Percentiles rank a stretch among this genome's conserved stretches.
These are phyloP conservation scores for Chromobotia macracanthus DNA, from an alignment of 2,797 vertebrate species.

Conservation along the genomic window DNA sequence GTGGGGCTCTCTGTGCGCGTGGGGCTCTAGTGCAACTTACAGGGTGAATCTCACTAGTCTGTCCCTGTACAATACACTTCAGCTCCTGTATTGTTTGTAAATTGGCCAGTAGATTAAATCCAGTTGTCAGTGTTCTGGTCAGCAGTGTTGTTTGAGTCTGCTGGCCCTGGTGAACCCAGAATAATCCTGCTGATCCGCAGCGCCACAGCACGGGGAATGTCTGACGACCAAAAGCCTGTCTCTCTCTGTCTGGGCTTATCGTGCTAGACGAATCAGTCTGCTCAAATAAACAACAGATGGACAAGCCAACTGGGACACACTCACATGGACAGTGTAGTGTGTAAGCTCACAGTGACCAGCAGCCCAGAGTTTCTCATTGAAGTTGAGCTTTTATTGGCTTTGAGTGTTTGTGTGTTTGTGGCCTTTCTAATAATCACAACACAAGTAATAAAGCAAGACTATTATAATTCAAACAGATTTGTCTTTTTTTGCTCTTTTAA, in stretches of 20 bases:
- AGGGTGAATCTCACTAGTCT: not conserved
- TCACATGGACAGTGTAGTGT: too few relatives aligned
- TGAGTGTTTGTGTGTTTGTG: too few relatives aligned
- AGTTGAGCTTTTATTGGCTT: not conserved
- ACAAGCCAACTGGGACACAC: conserved; percentile 37
- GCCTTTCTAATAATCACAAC: too few relatives aligned
- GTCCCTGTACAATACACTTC: not conserved
- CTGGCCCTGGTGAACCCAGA: not conserved
- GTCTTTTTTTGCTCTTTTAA: too few relatives aligned
- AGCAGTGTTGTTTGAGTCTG: not conserved
- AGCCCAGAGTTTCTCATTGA: not conserved
- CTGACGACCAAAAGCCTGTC: not conserved
- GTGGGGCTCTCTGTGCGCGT: too few relatives aligned
- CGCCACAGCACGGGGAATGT: not conserved
- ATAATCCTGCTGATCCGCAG: conserved; percentile 23
- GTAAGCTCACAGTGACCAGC: not conserved
- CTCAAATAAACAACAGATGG: conserved; percentile 57
- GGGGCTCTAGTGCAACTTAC: too few relatives aligned
- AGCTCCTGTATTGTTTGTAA: not conserved
- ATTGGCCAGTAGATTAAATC: not conserved
- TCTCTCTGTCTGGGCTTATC: conserved; percentile 26
- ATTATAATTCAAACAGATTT: too few relatives aligned
- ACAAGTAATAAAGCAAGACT: too few relatives aligned
- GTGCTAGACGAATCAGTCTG: conserved; percentile 31
- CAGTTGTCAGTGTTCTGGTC: not conserved